A percentile compares a stretch with the other conserved stretches of the same genome.
Conservation (phyloP, 2,797 vertebrate species). For the Sebastes glaucus region DNA sequence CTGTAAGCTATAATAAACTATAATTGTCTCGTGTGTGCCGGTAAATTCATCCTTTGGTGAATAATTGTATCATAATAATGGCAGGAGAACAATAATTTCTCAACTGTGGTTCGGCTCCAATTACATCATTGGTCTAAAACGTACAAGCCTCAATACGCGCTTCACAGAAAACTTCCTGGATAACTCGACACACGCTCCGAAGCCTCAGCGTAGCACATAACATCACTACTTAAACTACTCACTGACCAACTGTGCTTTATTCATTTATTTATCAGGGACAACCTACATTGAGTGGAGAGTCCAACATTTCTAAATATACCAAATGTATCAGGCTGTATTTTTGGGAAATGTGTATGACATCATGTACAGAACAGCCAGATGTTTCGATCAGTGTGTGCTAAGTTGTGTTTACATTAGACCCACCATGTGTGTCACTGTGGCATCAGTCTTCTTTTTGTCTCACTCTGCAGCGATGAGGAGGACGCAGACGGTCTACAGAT, state of each 20-base stretch:
- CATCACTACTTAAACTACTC: neutral
- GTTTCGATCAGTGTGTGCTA: neutral
- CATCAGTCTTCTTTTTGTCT: neutral
- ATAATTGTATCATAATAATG: no score
- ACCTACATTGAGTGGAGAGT: neutral
- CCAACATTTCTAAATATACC: neutral
- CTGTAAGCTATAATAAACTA: no score
- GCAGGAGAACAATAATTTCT: no score
- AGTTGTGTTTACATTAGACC: neutral
- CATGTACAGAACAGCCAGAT: neutral
- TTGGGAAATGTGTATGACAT: neutral
- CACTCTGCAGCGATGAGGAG: constrained; percentile 61
- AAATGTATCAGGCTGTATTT: neutral
- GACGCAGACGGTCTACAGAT: constrained; percentile 64
- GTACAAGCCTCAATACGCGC: no score
- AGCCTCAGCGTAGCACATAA: no score
- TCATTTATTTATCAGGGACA: neutral
- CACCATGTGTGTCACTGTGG: neutral
- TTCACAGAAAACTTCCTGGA: no score
- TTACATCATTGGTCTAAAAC: no score
- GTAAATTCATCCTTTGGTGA: no score
- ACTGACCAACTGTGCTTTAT: neutral
- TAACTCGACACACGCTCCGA: no score
- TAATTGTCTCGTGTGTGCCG: no score
- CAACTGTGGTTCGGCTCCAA: no score